phyloP scores from a whole-genome alignment of 1,140 invertebrate genomes.

The Dysdera silvatica region DNA sequence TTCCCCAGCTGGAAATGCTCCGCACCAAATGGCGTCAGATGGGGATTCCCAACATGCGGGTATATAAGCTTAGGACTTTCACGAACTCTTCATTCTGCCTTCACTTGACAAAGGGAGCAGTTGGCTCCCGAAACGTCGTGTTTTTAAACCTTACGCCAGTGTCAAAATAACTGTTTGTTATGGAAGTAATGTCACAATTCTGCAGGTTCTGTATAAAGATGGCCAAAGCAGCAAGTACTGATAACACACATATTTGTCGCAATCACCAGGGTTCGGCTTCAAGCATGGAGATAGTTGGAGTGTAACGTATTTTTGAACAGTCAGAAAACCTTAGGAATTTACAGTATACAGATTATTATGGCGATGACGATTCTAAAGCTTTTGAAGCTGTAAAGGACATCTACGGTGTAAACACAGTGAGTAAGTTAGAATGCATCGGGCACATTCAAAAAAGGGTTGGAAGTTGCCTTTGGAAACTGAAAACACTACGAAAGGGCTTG shows the following conservation, averaged over 20 bases:
- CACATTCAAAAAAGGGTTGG: slow-evolving; percentile 7
- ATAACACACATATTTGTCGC: neutral
- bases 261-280: neutral
- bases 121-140: too few relatives aligned
- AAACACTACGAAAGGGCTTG: neutral
- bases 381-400: neutral
- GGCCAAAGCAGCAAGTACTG: neutral
- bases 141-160: too few relatives aligned
- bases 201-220: neutral
- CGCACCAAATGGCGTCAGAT: too few relatives aligned
- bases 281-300: neutral
- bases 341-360: neutral
- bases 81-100: too few relatives aligned
- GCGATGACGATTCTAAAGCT: neutral
- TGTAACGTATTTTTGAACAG: neutral
- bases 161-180: neutral
- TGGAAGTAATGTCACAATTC: slow-evolving; percentile 1
- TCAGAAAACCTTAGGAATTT: neutral
- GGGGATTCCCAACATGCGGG: too few relatives aligned
- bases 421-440: neutral
- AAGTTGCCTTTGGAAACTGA: neutral
- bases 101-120: too few relatives aligned
- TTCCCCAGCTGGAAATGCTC: too few relatives aligned
- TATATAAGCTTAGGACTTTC: too few relatives aligned
- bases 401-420: neutral